Evolutionary conservation across 2,888 invertebrate species (phyloP), one percentile per base, ranked within the genome.

Genomic region (Melanostoma mellinum): DNA sequence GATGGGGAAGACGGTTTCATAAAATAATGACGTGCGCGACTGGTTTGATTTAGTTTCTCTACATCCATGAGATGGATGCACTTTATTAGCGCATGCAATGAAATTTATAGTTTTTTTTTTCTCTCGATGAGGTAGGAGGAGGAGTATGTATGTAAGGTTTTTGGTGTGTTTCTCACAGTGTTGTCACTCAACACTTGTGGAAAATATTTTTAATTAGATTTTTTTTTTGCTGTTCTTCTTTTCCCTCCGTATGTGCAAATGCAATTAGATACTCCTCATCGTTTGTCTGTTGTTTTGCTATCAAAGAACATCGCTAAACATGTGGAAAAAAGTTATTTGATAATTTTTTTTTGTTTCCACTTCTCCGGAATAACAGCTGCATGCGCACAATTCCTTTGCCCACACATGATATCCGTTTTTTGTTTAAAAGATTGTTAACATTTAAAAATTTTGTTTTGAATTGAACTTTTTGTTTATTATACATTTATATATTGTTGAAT

Each of bases 361-460:
- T 75, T 77, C 48, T 53, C 38, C 42, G 48, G 67, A 79, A 72
- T 42, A 84, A 84, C 84, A 84, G 84, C 79, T 84, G 79, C 74
- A 84, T 84, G 69, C 33, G 65, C 79, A 61, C 63, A 74, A 69
- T 73, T 73, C 40, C 65, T 74, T 65, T 73, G 1, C 20, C 20
- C 73, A 84, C 82, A 84, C 82, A 84, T 84, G 82, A 84, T 84
- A 84, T 84, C 78, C 82, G 78, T 58, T 84, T 78, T 73, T 82
- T 73, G 55, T 81, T 76, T 76, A 6, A 55, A 73, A 63, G 60
- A 78, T 77, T 78, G 69, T 74, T 65, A 78, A 73, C 42, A 68
- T 82, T 73, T 71, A 55, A 48, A 38, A 60, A 63, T 38, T n/a
- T 42, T 67, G 50, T 65, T 69, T 69, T 10, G 9, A 50, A n/a